Evolutionary conservation across 2,888 invertebrate genomes (phyloP).

Genomic region (Aspidapion aeneum): DNA sequence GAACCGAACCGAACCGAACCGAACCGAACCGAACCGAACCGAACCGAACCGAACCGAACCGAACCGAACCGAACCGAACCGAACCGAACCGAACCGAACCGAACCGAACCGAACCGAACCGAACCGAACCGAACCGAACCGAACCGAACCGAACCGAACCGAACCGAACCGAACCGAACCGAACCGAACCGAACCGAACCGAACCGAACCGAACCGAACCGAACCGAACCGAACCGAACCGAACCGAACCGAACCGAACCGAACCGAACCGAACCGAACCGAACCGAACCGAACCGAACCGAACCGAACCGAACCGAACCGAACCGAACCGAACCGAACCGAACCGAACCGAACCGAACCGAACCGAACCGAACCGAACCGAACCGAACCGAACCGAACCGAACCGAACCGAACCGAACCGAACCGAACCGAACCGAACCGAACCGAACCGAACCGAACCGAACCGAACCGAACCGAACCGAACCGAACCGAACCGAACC

Average conservation of each 20-base stretch:
- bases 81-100: background rate
- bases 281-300: background rate
- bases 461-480: slow-evolving; percentile 3
- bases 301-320: background rate
- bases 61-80: slow-evolving; percentile 2
- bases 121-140: background rate
- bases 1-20: background rate
- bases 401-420: slow-evolving; percentile 1
- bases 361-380: background rate
- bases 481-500: slow-evolving; percentile 4
- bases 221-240: background rate
- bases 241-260: background rate
- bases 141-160: background rate
- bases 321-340: background rate
- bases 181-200: background rate
- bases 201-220: background rate
- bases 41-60: slow-evolving; percentile 4
- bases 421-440: slow-evolving; percentile 3
- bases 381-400: background rate
- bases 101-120: background rate
- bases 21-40: slow-evolving; percentile 1
- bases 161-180: background rate
- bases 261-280: background rate
- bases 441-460: slow-evolving; percentile 3
- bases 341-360: background rate